Percentiles rank a stretch among this genome's conserved stretches.
Evolutionary conservation across 2,888 invertebrate genomes (phyloP).

Genomic region (Aspidiotus rigidus): DNA sequence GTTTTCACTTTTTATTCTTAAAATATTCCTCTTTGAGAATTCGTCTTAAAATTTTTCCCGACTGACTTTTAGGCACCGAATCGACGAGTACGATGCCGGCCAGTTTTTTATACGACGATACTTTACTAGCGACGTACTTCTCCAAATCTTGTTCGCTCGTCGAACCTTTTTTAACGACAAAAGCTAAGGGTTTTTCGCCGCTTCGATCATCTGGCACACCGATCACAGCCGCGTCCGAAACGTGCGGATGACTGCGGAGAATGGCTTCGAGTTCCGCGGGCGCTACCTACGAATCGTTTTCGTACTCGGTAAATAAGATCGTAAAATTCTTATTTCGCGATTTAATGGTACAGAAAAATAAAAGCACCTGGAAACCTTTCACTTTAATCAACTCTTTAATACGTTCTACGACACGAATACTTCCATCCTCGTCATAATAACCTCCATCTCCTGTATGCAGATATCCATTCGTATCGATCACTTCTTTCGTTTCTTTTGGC

Average conservation of each 20-base stretch:
- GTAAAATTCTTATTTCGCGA: too few relatives aligned
- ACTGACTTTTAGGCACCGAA: conserved; percentile 61
- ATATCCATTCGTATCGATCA: conserved; percentile 46
- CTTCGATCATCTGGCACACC: conserved; percentile 60
- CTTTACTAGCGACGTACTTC: conserved; percentile 43
- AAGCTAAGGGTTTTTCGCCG: conserved; percentile 67
- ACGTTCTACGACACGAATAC: conserved; percentile 66
- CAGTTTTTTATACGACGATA: conserved; percentile 67
- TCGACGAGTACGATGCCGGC: conserved; percentile 62
- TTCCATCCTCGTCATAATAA: conserved; percentile 54
- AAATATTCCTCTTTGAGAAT: conserved; percentile 48
- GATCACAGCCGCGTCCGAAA: conserved; percentile 73
- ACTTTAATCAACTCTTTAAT: conserved; percentile 62
- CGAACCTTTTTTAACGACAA: conserved; percentile 58
- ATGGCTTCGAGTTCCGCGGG: conserved; percentile 76
- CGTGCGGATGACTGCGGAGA: conserved; percentile 59
- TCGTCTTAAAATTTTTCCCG: conserved; percentile 67
- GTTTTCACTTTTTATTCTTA: too few relatives aligned
- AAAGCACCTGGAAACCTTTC: conserved; percentile 47
- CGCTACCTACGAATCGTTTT: conserved; percentile 54
- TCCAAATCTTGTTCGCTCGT: conserved; percentile 51
- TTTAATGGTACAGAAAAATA: too few relatives aligned
- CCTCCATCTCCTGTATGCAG: conserved; percentile 54
- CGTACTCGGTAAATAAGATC: too few relatives aligned
- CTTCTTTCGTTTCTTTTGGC: conserved; percentile 49